Evolutionary conservation across 2,888 invertebrate species (phyloP).

Genomic region (Drosophila lacicola): DNA sequence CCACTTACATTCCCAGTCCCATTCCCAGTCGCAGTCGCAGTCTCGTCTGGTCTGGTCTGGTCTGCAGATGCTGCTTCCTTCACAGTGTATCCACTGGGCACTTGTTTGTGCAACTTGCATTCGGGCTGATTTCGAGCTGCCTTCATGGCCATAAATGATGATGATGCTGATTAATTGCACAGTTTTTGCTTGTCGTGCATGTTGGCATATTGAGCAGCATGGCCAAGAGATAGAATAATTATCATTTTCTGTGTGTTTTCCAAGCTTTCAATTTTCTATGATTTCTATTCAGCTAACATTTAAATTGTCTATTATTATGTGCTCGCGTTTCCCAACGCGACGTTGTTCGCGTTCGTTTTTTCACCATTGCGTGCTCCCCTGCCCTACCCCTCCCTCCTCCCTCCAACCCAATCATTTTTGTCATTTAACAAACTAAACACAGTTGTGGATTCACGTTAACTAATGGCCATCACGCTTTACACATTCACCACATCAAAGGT

Average conservation of each 20-base stretch:
- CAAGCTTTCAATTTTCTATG: conserved; percentile 2
- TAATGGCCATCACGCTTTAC: too few relatives aligned
- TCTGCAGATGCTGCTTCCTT: neutral
- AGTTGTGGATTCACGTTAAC: too few relatives aligned
- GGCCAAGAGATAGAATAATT: neutral
- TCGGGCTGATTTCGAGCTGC: conserved; percentile 49
- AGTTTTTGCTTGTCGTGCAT: conserved; percentile 45
- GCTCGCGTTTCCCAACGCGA: too few relatives aligned
- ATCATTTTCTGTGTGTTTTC: neutral
- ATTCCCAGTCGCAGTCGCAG: neutral
- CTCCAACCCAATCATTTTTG: too few relatives aligned
- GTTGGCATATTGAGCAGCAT: conserved; percentile 20
- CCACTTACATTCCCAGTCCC: neutral
- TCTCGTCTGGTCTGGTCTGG: neutral
- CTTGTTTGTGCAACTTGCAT: conserved; percentile 25
- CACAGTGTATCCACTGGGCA: conserved; percentile 2
- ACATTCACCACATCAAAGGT: too few relatives aligned
- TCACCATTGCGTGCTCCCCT: too few relatives aligned
- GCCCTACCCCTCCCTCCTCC: too few relatives aligned
- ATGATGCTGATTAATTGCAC: conserved; percentile 64
- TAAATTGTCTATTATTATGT: neutral
- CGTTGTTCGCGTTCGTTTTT: too few relatives aligned
- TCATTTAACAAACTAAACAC: too few relatives aligned
- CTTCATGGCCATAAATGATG: conserved; percentile 46
- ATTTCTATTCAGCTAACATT: conserved; percentile 2